Base-by-base conservation (phyloP, 2,797 vertebrate genomes). In the Microctenopoma stevenorrisi region DNA sequence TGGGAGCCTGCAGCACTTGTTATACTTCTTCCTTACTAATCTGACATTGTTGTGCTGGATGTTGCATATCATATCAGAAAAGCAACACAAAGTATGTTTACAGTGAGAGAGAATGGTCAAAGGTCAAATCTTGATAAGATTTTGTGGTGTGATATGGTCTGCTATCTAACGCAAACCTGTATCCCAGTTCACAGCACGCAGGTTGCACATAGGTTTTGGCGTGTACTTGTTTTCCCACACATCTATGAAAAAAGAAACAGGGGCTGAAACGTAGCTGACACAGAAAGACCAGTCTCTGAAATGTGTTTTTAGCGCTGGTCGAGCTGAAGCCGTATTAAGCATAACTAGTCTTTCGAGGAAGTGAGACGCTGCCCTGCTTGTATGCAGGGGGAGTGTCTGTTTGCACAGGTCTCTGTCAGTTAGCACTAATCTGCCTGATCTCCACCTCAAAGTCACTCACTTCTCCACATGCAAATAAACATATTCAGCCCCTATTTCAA, bases 341-440 rank as follows among this genome's bases (percentile, higher is more conserved):
- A 64, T 56, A 68, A 85, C 76, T 55, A 56, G 77, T 82, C 74
- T 83, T 78, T 37, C 2, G 77, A 86, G 81, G 87, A 91, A 92
- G 87, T 81, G 76, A 11, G 53, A 51, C 13, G 38, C 71, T 73
- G 70, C 64, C 68, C 72, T 26, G 71, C 74, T 77, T 86, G 75
- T 71, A 81, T 81, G 78, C 46, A 69, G 79, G 86, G 86, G 90
- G 89, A 77, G 86, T 87, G 87, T 85, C 87, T 88, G 84, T 90
- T 92, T 91, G 89, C 89, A 86, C 88, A 89, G 87, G 86, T 88
- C 83, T 86, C 62, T 84, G 83, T 89, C 86, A 88, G 86, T 91
- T 91, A 87, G 85, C 86, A 79, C 84, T 92, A 92, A 91, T 92
- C 91, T 90, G 87, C 86, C 89, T 90, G 88, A 91, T 91, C 91